Conservation (phyloP, 2,888 invertebrate genomes). For the Physocephala rufipes region DNA sequence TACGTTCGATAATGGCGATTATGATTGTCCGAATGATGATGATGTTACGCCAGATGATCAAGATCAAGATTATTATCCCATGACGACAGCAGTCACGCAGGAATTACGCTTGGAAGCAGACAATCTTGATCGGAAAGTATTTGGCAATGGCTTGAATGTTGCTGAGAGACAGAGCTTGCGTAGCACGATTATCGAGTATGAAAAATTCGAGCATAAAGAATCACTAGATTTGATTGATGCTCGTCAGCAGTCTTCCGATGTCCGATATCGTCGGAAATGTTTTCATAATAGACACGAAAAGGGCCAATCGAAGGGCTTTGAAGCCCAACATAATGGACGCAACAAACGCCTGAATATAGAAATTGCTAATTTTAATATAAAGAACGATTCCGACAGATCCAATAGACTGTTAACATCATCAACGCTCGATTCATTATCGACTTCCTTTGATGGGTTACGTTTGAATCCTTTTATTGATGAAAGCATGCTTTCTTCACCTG, state of each 20-base stretch:
- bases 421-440: constrained; percentile 13
- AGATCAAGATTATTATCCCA: constrained; percentile 84
- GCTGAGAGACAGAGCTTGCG: constrained; percentile 37
- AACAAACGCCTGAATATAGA: neutral
- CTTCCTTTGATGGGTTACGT: constrained; percentile 39
- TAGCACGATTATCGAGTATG: constrained; percentile 57
- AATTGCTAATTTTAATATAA: neutral
- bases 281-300: constrained; percentile 44
- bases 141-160: constrained; percentile 67
- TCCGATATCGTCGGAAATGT: constrained; percentile 51
- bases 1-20: constrained; percentile 58
- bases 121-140: constrained; percentile 84
- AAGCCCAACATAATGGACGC: neutral
- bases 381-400: constrained; percentile 30
- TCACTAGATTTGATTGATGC: constrained; percentile 63
- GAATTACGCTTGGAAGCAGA: constrained; percentile 84
- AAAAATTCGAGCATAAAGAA: constrained; percentile 62
- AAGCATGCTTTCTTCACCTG: constrained; percentile 38
- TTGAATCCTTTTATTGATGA: constrained; percentile 60
- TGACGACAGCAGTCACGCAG: constrained; percentile 87
- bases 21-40: constrained; percentile 49
- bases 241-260: constrained; percentile 56
- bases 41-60: constrained; percentile 82
- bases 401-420: constrained; percentile 14
- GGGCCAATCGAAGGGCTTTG: constrained; percentile 41